Base-by-base conservation (phyloP, 1,140 invertebrate species). In the Drosophila rufa region DNA sequence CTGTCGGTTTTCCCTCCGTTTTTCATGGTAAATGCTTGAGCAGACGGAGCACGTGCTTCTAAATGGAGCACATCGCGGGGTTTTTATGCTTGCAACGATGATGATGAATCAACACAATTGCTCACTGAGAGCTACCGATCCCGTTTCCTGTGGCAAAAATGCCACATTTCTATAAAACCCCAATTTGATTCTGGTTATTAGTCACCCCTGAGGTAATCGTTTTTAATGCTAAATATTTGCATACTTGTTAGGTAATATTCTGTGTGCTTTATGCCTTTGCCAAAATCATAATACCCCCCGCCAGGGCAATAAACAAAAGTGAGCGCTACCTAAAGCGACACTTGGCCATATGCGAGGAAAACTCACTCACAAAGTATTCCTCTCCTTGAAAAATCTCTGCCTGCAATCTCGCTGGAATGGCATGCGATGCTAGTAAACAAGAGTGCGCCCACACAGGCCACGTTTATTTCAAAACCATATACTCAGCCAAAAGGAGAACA, bases 51-150 rank as follows among this genome's bases (percentile, higher is more conserved):
- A 75, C 51, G 81, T 66, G 59, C 70, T 65, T 75, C 61, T 78
- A 84, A 87, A 80, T 89, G 83, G 84, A 87, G 83, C 83, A 75
- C 59, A 84, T 58, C 71, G 51, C 64, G 45, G 19, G 19, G 64
- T 87, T 87, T 87, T 79, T 62, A 64, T 73, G 73, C 51, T 50
- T 43, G 25, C 17, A 50, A 56, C 14, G 50, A 40, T 47, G 71
- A 33, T 22, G 80, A 80, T 87, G 83, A 89, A 82, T 71, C 83
- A 87, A 80, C 65, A 71, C 75, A 83, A 70, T 69, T 75, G 69
- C 56, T 66, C 59, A 73, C 70, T 59, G 73, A 56, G 22, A 56
- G 22, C 27, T 56, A 36, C 42, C 58, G 47, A 48, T 68, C 45
- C 56, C 50, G 79, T 43, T 82, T 83, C 81, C 81, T 83, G 80